Evolutionary conservation across 2,113 vertebrate species (phyloP).

Genomic region (Hiodon tergisus): DNA sequence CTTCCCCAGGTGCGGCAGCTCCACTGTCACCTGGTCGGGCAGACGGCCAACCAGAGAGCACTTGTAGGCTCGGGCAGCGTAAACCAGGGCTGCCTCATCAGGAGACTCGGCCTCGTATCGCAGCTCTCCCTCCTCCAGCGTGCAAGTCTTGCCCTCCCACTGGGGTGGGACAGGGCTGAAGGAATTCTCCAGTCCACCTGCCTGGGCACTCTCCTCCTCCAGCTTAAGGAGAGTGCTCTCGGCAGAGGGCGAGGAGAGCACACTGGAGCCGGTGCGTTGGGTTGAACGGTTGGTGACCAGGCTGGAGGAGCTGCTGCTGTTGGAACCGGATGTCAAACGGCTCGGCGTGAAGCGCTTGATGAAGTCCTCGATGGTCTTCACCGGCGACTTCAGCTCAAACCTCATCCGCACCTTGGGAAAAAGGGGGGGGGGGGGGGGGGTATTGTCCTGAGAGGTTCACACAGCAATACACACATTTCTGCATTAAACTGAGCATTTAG

Average conservation of each 20-base stretch:
- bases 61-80: constrained; percentile 85
- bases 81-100: constrained; percentile 91
- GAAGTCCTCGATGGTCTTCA: constrained; percentile 95
- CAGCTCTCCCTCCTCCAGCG: constrained; percentile 64
- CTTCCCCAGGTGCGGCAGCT: constrained; percentile 85
- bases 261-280: constrained; percentile 59
- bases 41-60: constrained; percentile 82
- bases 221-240: constrained; percentile 74
- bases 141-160: constrained; percentile 28
- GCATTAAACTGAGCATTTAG: too few species aligned
- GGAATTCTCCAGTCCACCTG: constrained; percentile 48
- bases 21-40: constrained; percentile 84
- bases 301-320: constrained; percentile 80
- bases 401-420: constrained; percentile 72
- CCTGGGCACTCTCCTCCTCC: constrained; percentile 60
- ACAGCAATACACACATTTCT: too few species aligned
- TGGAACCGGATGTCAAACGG: constrained; percentile 79
- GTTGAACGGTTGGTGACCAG: constrained; percentile 69
- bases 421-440: neutral
- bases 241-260: constrained; percentile 65
- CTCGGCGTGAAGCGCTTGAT: constrained; percentile 89
- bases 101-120: constrained; percentile 92
- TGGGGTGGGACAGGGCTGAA: constrained; percentile 43
- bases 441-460: neutral
- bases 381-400: constrained; percentile 85